These are phyloP conservation scores for Buceros bicornis DNA, from an alignment of 2,797 vertebrate species.

Conservation along the genomic window DNA sequence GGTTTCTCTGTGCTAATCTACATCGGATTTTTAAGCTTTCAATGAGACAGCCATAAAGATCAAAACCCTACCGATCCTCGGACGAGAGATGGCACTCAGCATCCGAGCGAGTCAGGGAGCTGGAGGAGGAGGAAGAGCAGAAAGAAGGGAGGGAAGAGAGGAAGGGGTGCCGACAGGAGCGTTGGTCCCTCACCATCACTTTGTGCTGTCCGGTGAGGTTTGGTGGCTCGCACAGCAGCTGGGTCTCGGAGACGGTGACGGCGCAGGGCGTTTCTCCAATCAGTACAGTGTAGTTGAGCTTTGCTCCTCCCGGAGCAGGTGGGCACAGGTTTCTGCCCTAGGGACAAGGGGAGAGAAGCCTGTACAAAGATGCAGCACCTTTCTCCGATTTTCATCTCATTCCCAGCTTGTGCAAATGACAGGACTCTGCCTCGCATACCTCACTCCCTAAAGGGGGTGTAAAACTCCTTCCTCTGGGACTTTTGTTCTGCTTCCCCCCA, in stretches of 20 bases:
- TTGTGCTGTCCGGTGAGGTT: slow-evolving; percentile 96
- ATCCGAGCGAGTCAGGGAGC: neutral
- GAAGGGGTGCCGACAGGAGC: neutral
- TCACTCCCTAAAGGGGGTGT: rapidly evolving
- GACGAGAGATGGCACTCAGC: neutral
- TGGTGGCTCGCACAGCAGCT: slow-evolving; percentile 96
- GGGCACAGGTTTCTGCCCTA: slow-evolving; percentile 98
- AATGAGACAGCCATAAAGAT: neutral
- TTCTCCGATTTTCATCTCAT: neutral
- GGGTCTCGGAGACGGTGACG: slow-evolving; percentile 95
- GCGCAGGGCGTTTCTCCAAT: slow-evolving; percentile 94
- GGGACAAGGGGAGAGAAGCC: slow-evolving; percentile 33
- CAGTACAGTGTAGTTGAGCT: slow-evolving; percentile 97
- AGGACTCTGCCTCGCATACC: rapidly evolving
- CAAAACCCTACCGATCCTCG: neutral
- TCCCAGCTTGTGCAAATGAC: rapidly evolving
- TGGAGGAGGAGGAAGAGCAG: neutral
- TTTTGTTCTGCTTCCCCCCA: neutral
- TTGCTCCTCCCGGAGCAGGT: slow-evolving; percentile 90
- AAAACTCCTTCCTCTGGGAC: too few species aligned
- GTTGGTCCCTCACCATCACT: slow-evolving; percentile 80
- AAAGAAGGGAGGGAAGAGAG: neutral
- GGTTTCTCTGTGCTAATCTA: neutral
- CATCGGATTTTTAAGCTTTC: neutral
- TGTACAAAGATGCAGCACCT: neutral